Conservation (phyloP, 2,797 vertebrate species). For the Lagocephalus sceleratus region DNA sequence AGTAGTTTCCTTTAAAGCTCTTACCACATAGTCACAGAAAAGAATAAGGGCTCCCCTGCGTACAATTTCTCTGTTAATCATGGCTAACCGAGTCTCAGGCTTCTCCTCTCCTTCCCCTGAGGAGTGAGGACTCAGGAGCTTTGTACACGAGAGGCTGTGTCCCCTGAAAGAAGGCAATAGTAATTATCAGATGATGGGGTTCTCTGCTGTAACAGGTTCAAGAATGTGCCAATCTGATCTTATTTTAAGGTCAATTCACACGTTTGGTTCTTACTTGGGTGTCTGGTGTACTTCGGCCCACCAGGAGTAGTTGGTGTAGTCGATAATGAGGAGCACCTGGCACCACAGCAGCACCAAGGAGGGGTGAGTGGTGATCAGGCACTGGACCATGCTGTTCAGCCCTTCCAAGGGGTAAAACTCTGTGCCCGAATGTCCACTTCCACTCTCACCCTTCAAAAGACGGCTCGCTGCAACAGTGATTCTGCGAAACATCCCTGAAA, state of each 20-base stretch:
- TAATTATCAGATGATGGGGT: not conserved
- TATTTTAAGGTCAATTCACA: not conserved
- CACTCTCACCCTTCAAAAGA: constrained; percentile 82
- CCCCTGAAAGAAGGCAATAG: constrained; percentile 68
- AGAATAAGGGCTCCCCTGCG: constrained; percentile 92
- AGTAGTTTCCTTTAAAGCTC: constrained; percentile 36
- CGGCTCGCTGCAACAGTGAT: constrained; percentile 91
- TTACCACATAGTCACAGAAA: constrained; percentile 98
- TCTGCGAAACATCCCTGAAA: constrained; percentile 91
- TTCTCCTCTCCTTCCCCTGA: constrained; percentile 78
- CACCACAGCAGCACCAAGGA: constrained; percentile 97
- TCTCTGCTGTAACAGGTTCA: not conserved
- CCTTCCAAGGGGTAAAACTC: constrained; percentile 88
- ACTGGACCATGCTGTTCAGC: constrained; percentile 84
- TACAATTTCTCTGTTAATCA: constrained; percentile 94
- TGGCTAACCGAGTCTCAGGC: constrained; percentile 74
- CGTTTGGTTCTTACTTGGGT: constrained; percentile 77
- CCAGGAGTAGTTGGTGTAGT: constrained; percentile 96
- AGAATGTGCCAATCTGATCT: not conserved
- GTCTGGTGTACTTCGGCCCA: constrained; percentile 98
- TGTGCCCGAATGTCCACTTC: constrained; percentile 46
- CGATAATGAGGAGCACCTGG: constrained; percentile 93
- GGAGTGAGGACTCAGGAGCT: constrained; percentile 85
- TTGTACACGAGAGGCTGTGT: constrained; percentile 91
- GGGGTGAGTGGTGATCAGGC: constrained; percentile 92